A percentile compares a stretch with the other conserved stretches of the same genome.
Evolutionary conservation across 2,888 invertebrate species (phyloP).

Genomic region (Proisotoma minuta): DNA sequence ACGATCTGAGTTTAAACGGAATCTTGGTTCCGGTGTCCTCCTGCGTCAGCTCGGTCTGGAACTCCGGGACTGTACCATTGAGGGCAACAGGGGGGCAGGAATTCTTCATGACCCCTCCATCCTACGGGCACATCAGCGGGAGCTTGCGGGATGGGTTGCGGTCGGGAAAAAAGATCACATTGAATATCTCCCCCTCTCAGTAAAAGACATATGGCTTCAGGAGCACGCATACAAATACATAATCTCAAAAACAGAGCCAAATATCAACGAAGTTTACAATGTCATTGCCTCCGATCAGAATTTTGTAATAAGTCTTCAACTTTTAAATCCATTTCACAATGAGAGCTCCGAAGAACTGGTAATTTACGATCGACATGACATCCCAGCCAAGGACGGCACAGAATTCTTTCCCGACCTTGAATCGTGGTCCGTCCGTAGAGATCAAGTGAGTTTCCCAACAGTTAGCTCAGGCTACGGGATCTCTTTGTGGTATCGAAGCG

Average conservation of each 20-base stretch:
- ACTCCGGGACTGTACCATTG: conserved; percentile 70
- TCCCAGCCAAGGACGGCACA: conserved; percentile 48
- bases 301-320: conserved; percentile 80
- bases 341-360: conserved; percentile 78
- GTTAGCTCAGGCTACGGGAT: conserved; percentile 78
- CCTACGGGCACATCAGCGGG: conserved; percentile 75
- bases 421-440: conserved; percentile 73
- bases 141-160: conserved; percentile 87
- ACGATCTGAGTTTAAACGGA: conserved; percentile 77
- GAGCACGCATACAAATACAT: conserved; percentile 74
- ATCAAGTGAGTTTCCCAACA: conserved; percentile 83
- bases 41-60: conserved; percentile 81
- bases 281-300: conserved; percentile 58
- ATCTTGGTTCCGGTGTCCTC: conserved; percentile 82
- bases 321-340: conserved; percentile 84
- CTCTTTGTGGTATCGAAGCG: conserved; percentile 74
- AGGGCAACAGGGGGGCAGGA: conserved; percentile 79
- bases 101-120: conserved; percentile 88
- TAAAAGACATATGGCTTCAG: conserved; percentile 59
- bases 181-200: conserved; percentile 62
- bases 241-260: conserved; percentile 64
- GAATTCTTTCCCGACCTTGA: conserved; percentile 50
- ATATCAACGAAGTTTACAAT: conserved; percentile 46
- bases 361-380: conserved; percentile 69
- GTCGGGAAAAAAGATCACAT: conserved; percentile 68